Percentiles rank a stretch among this genome's conserved stretches.
Conservation (phyloP, 1,140 invertebrate genomes). For the Asbolus verrucosus region DNA sequence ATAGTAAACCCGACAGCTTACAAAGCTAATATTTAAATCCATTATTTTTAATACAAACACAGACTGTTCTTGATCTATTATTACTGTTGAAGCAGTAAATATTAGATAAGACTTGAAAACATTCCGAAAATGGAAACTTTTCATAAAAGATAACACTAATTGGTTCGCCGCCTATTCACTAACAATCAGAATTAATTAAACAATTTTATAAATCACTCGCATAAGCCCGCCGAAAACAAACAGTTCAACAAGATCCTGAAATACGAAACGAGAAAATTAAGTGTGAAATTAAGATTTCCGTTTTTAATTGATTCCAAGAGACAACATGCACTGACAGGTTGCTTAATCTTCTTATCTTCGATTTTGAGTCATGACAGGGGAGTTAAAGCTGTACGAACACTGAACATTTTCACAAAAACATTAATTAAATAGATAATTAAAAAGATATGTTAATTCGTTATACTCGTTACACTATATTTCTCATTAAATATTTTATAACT, state of each 20-base stretch:
- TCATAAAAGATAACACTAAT: background rate
- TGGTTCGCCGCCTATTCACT: background rate
- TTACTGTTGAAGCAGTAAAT: conserved; percentile 23
- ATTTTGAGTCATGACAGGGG: conserved; percentile 8
- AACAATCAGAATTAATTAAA: conserved; percentile 30
- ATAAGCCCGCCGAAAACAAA: conserved; percentile 9
- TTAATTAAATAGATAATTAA: conserved; percentile 35
- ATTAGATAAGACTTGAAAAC: conserved; percentile 32
- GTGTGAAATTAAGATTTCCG: conserved; percentile 5
- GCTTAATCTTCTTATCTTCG: conserved; percentile 4
- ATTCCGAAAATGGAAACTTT: conserved; percentile 34
- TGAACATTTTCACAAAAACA: conserved; percentile 31
- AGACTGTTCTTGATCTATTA: conserved; percentile 32
- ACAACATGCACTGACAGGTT: conserved; percentile 22
- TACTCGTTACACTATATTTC: conserved; percentile 27
- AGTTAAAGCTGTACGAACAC: no score
- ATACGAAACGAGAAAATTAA: conserved; percentile 15
- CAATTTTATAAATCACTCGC: conserved; percentile 3
- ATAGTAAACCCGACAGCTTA: no score
- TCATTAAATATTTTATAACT: conserved; percentile 35
- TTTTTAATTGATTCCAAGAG: conserved; percentile 19
- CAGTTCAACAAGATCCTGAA: background rate
- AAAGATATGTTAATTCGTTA: conserved; percentile 30
- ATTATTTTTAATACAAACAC: conserved; percentile 24
- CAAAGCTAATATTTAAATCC: conserved; percentile 28